Base-by-base conservation (phyloP, 1,140 invertebrate genomes). In the Oedothorax gibbosus region DNA sequence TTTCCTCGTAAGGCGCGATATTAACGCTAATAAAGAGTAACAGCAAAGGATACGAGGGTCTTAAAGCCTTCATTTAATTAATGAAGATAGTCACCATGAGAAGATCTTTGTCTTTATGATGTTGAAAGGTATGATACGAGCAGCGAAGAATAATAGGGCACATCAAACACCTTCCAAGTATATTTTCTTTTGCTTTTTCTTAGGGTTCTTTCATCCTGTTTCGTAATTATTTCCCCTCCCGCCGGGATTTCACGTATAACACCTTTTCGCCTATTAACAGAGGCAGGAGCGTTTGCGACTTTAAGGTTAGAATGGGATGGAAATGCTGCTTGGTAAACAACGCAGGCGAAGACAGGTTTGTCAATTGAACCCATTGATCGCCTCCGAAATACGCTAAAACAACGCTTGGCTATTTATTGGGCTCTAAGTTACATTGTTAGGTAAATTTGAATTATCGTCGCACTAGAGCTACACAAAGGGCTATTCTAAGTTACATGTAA, bases 1-100 rank as follows among this genome's bases (percentile, higher is more conserved):
- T 35, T 35, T 35, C 35, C 35, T 35, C 35, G 35, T 35, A 35
- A 35, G 20, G 65, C 18, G n/a, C 18, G 49, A 71, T 71, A 53
- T 71, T 71, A 71, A 71, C 8, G 51, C 54, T 71, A 53, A 71
- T 71, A 71, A 71, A n/a, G 50, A 71, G 11, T 8, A 54, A 71
- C n/a, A 12, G 49, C 15, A 18, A 51, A 51, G 50, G 50, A 71
- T 53, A 50, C 51, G 50, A 18, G 50, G 21, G 18, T 15, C 50
- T 53, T 53, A 54, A 54, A 10, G n/a, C 54, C 18, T 71, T 71
- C 8, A 53, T 54, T 18, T 54, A 71, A 71, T 71, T 71, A 71
- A 53, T 18, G 69, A 10, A 10, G 18, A n/a, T 18, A 53, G 12
- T 53, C 54, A 53, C 69, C 69, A 49, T 35, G 7, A 51, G 69